These are phyloP conservation scores for Lasioglossum marginatum DNA, from an alignment of 2,888 invertebrate genomes.

Conservation along the genomic window DNA sequence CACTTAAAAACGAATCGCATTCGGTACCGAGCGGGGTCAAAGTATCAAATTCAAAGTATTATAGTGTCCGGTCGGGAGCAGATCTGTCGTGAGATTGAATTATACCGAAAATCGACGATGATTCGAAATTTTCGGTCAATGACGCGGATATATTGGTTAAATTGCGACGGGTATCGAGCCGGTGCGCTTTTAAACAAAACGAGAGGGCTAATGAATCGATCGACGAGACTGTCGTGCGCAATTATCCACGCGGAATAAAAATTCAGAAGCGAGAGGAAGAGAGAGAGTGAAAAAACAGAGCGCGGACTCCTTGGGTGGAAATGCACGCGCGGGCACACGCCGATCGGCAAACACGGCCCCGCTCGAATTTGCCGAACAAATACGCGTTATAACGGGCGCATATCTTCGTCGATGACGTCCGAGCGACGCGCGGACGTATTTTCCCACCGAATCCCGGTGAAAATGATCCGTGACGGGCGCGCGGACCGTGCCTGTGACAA, in stretches of 20 bases:
- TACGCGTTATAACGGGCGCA: constrained; percentile 41
- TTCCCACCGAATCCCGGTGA: constrained; percentile 54
- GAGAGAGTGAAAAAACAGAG: not conserved
- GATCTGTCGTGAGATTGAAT: not conserved
- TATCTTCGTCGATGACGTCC: constrained; percentile 38
- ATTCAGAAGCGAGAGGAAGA: not conserved
- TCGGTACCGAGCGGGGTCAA: not conserved
- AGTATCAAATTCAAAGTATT: not conserved
- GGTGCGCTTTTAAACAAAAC: not conserved
- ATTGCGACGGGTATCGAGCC: not conserved
- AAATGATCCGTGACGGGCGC: constrained; percentile 61
- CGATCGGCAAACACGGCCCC: not conserved
- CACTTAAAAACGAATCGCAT: not conserved
- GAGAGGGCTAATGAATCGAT: not conserved
- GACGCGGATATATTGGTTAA: not conserved
- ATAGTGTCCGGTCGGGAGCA: not conserved
- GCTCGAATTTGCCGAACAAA: constrained; percentile 47
- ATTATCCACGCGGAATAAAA: not conserved
- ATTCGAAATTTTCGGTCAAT: not conserved
- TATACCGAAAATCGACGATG: not conserved
- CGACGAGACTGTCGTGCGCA: not conserved
- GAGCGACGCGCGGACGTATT: constrained; percentile 55
- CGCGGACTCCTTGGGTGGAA: not conserved
- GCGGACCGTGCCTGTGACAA: constrained; percentile 55
- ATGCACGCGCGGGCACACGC: not conserved